Evolutionary conservation across 2,888 invertebrate genomes (phyloP).

Genomic region (Cryptophagus acutangulus): DNA sequence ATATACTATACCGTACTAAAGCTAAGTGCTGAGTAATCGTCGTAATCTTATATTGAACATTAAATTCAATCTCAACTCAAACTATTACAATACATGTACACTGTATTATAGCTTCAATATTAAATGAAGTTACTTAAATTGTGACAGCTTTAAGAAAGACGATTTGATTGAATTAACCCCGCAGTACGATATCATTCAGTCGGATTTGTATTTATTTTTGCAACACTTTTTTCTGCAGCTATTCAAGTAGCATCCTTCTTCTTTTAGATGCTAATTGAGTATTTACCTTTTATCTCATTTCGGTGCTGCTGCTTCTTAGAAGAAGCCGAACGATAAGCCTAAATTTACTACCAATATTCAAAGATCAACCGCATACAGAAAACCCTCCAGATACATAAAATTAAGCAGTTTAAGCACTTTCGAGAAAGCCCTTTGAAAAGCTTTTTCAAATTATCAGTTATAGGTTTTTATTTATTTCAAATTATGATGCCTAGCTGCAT

Average conservation of each 20-base stretch:
- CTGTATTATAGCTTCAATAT: too few relatives aligned
- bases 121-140: neutral
- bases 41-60: constrained; percentile 3
- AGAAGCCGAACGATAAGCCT: neutral
- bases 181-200: too few relatives aligned
- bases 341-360: constrained; percentile 1
- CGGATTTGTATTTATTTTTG: too few relatives aligned
- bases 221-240: too few relatives aligned
- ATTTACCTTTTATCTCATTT: constrained; percentile 1
- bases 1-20: constrained; percentile 3
- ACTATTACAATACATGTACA: too few relatives aligned
- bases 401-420: constrained; percentile 1
- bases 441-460: neutral
- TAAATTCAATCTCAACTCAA: neutral
- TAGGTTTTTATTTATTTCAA: neutral
- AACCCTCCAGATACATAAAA: neutral
- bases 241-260: too few relatives aligned
- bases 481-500: neutral
- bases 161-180: too few relatives aligned
- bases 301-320: neutral
- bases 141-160: too few relatives aligned
- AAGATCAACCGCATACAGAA: constrained; percentile 1
- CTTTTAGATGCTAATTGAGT: constrained; percentile 1
- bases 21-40: constrained; percentile 6
- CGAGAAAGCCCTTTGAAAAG: neutral